These are phyloP conservation scores for Geococcyx californianus DNA, from an alignment of 2,113 vertebrate species.

Conservation along the genomic window DNA sequence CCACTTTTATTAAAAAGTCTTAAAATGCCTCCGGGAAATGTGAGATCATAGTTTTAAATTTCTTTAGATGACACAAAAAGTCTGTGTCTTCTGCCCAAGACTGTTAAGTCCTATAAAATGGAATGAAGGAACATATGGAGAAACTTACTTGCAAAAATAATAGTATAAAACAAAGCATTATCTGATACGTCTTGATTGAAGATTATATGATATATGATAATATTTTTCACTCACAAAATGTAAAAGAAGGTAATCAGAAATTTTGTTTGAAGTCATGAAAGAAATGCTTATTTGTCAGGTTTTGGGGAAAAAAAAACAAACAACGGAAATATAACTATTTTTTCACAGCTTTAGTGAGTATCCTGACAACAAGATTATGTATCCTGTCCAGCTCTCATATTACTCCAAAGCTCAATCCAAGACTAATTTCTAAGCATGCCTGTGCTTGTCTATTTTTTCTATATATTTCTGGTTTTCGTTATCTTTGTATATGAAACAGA, in stretches of 20 bases:
- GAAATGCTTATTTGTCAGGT: not conserved
- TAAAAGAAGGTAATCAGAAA: not conserved
- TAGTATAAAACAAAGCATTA: not conserved
- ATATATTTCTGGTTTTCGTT: not conserved
- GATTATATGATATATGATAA: not conserved
- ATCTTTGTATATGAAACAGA: not conserved
- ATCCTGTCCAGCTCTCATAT: not conserved
- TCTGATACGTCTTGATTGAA: too few species aligned
- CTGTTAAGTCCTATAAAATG: not conserved
- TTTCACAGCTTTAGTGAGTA: not conserved
- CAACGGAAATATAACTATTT: accelerated
- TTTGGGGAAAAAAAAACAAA: accelerated
- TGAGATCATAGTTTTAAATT: constrained; percentile 56
- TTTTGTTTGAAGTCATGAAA: not conserved
- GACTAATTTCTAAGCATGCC: not conserved
- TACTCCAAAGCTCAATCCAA: not conserved
- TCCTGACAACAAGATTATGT: not conserved
- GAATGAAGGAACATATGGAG: not conserved
- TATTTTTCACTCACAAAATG: not conserved
- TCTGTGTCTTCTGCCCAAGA: constrained; percentile 6
- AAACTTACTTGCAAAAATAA: constrained; percentile 6
- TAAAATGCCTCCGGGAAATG: constrained; percentile 60
- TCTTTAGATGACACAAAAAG: constrained; percentile 28
- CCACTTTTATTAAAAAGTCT: constrained; percentile 59
- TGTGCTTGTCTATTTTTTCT: not conserved